Base-by-base conservation (phyloP, 1,140 invertebrate species). In the Lepidurus packardi region DNA sequence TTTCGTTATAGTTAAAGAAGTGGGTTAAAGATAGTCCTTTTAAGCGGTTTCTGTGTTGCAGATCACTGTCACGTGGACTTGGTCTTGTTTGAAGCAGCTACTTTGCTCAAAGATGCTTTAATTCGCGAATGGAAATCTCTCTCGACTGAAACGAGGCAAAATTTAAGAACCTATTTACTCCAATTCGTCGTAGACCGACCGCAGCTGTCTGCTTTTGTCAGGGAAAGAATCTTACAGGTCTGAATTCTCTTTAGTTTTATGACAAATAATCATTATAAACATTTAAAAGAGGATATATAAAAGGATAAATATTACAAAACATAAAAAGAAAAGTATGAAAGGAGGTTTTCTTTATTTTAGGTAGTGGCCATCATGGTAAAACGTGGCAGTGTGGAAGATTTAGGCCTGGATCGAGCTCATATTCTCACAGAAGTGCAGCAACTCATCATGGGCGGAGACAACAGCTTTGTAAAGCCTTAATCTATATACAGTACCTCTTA, bases 331-430 rank as follows among this genome's bases (percentile, higher is more conserved):
- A 75, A 16, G 1, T 43, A n/a, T 43, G 21, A 45, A 43, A 34
- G 73, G 42, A 78, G 21, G 9, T 65, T 42, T 74, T 13, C 76
- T 79, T 78, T 16, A 80, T 80, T 81, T 73, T 79, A 89, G 83
- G 87, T 89, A 77, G 91, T 95, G 81, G 93, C 93, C 34, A 93
- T 96, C 78, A 94, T 95, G 85, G 89, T 95, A 10, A 96, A 96
- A 86, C 87, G 92, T 83, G 89, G 89, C 11, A 93, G 91, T 81
- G 88, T 94, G 25, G 90, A 92, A 80, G 90, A 92, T 83, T 86
- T 87, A 79, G 91, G 91, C 34, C 85, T 87, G 81, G 90, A 92
- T 81, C 88, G 92, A 80, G 88, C 88, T 80, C 86, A 87, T 78
- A 88, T 95, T 81, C 86, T 95, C 77, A 87, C 88, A 79, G 91